phyloP scores from a whole-genome alignment of 2,797 vertebrate species.

The Acropternis orthonyx region DNA sequence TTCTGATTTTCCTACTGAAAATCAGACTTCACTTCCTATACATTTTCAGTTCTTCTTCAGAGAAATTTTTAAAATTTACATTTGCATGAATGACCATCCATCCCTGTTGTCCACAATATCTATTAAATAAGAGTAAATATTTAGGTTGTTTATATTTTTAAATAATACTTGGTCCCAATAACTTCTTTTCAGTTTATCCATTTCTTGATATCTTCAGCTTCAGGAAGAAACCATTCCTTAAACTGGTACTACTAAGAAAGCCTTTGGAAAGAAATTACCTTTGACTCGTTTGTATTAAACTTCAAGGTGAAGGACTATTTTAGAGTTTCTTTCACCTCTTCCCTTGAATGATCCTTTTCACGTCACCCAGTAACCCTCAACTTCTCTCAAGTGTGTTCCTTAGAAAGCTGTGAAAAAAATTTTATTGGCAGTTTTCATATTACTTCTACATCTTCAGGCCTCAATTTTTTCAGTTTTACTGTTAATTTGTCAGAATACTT shows the following conservation, averaged over 20 bases:
- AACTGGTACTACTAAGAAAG: neutral
- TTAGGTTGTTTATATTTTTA: neutral
- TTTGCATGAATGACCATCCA: neutral
- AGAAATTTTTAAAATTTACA: neutral
- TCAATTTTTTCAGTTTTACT: neutral
- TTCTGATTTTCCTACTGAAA: neutral
- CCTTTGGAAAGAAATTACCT: neutral
- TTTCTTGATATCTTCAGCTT: neutral
- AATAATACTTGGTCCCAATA: neutral
- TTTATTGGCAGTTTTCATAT: neutral
- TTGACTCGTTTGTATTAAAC: neutral
- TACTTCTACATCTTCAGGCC: neutral
- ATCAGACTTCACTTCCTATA: neutral
- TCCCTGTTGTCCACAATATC: neutral
- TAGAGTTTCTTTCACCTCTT: neutral
- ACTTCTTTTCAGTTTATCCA: neutral
- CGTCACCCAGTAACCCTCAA: neutral
- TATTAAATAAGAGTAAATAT: neutral
- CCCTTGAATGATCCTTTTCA: neutral
- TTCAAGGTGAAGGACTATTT: neutral
- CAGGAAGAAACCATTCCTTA: neutral
- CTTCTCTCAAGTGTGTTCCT: neutral
- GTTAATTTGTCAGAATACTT: neutral
- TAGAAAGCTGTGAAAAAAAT: neutral
- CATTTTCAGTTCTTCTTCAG: neutral